phyloP scores from a whole-genome alignment of 2,888 invertebrate genomes.

The Zaprionus obscuricornis region DNA sequence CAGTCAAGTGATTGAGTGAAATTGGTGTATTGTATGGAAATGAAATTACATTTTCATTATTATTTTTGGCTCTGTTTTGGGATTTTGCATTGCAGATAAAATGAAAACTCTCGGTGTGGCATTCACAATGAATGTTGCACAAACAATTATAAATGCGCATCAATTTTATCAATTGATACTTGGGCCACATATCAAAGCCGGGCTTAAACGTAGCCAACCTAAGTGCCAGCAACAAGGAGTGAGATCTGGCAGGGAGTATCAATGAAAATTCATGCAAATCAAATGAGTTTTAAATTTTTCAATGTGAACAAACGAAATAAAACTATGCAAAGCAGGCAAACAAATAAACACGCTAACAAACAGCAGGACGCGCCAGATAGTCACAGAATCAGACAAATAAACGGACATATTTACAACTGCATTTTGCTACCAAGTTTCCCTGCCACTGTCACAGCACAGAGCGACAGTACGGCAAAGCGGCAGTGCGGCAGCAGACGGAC shows the following conservation, averaged over 20 bases:
- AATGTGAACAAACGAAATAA: conserved; percentile 41
- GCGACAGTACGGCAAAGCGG: too few species aligned
- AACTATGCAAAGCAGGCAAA: conserved; percentile 45
- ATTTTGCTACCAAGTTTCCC: conserved; percentile 31
- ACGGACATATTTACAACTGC: conserved; percentile 74
- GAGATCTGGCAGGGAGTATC: conserved; percentile 23
- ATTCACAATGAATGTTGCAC: conserved; percentile 43
- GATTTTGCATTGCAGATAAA: conserved; percentile 48
- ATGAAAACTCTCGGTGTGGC: conserved; percentile 7
- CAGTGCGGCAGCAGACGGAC: too few species aligned
- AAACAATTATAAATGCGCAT: conserved; percentile 76
- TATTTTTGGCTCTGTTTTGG: conserved; percentile 25
- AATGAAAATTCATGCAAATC: conserved; percentile 74
- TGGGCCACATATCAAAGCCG: conserved; percentile 42
- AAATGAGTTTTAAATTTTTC: conserved; percentile 74
- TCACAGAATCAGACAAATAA: conserved; percentile 62
- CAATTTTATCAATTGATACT: conserved; percentile 58
- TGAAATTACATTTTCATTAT: conserved; percentile 79
- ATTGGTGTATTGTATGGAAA: conserved; percentile 47
- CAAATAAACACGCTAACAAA: conserved; percentile 61
- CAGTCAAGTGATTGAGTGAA: conserved; percentile 45
- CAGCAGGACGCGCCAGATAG: conserved; percentile 42
- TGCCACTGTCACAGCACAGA: too few species aligned
- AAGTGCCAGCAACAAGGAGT: neutral
- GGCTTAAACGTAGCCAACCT: conserved; percentile 24